These are phyloP conservation scores for Pomacea maculata DNA, from an alignment of 1,140 invertebrate genomes.

Conservation along the genomic window DNA sequence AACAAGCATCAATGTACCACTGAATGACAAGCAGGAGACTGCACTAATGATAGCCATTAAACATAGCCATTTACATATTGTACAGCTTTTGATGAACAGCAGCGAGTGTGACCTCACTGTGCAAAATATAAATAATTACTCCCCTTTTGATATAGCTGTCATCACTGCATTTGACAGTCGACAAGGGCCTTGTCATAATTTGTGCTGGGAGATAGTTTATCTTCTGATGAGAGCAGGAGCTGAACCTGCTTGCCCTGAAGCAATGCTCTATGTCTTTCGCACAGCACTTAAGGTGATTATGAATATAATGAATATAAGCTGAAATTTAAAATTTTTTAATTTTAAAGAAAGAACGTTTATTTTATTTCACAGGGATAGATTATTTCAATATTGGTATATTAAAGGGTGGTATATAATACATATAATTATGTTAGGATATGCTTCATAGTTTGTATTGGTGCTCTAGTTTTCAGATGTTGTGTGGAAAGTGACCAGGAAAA, in stretches of 20 bases:
- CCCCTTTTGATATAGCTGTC: slow-evolving; percentile 44
- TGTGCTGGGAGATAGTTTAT: slow-evolving; percentile 47
- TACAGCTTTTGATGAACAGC: slow-evolving; percentile 35
- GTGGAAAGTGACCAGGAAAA: too few species aligned
- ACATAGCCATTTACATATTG: slow-evolving; percentile 37
- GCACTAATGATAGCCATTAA: slow-evolving; percentile 45
- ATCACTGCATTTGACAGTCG: slow-evolving; percentile 45
- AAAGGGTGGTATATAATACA: too few species aligned
- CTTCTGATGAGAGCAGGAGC: slow-evolving; percentile 39
- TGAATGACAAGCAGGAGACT: slow-evolving; percentile 44
- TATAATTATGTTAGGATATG: too few species aligned
- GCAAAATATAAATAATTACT: slow-evolving; percentile 43
- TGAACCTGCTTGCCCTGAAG: slow-evolving; percentile 42
- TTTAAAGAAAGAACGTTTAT: too few species aligned
- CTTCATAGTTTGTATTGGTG: too few species aligned
- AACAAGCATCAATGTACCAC: slow-evolving; percentile 36
- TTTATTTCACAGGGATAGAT: too few species aligned
- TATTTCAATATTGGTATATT: too few species aligned
- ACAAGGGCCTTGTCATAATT: slow-evolving; percentile 36
- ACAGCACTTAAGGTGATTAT: slow-evolving; percentile 41
- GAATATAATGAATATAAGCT: too few species aligned
- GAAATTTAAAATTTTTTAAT: too few species aligned
- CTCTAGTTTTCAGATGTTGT: too few species aligned
- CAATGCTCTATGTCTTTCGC: slow-evolving; percentile 49
- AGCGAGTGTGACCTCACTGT: slow-evolving; percentile 37